Evolutionary conservation across 2,113 vertebrate genomes (phyloP).

Genomic region (Pteronura brasiliensis): DNA sequence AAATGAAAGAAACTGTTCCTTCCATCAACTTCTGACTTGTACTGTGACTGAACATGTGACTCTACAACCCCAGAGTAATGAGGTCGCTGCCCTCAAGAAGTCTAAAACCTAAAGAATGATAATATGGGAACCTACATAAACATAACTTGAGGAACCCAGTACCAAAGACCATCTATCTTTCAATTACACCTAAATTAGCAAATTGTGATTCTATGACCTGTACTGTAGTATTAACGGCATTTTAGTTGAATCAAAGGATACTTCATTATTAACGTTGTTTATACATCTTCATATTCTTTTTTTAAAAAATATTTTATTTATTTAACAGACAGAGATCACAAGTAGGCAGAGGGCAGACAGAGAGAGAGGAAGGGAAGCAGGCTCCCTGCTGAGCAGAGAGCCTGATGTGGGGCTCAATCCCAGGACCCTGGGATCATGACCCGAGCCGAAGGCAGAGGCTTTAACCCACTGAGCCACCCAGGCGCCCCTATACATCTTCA

Average conservation of each 20-base stretch:
- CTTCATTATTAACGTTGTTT: neutral
- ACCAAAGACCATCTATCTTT: conserved; percentile 15
- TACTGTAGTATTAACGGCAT: neutral
- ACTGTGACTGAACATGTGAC: neutral
- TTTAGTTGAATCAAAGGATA: conserved; percentile 35
- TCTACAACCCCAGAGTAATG: neutral
- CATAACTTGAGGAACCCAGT: neutral
- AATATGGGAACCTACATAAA: neutral
- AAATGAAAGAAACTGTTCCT: conserved; percentile 17
- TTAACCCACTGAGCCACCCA: too few species aligned
- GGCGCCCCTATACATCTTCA: neutral
- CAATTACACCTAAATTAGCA: neutral
- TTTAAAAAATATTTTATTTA: too few species aligned
- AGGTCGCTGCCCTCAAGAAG: neutral
- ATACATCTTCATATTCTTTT: neutral
- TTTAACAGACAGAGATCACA: too few species aligned
- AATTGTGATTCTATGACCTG: neutral
- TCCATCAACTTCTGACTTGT: neutral
- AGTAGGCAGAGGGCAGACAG: too few species aligned
- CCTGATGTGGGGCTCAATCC: too few species aligned
- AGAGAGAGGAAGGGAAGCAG: too few species aligned
- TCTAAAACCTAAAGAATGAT: neutral
- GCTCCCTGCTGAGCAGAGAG: too few species aligned
- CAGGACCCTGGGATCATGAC: too few species aligned
- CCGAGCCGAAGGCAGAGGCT: too few species aligned